These are phyloP conservation scores for Caenorhabditis wallacei DNA, from an alignment of 2,888 invertebrate species.

Conservation along the genomic window DNA sequence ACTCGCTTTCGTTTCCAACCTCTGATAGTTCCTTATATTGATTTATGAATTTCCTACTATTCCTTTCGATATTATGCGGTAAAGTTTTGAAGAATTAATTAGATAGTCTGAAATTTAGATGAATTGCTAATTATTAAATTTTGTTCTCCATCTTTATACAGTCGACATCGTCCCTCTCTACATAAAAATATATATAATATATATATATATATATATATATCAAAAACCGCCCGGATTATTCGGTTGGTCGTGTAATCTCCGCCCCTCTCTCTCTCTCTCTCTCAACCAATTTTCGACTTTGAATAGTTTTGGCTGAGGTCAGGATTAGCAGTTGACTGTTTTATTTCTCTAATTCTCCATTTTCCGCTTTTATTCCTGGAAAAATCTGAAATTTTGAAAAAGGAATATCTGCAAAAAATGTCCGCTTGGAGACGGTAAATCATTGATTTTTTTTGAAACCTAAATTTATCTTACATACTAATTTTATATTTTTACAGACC, in stretches of 20 bases:
- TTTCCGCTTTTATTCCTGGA: background rate
- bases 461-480: background rate
- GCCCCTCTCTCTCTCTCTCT: conserved; percentile 15
- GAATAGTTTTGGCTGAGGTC: conserved; percentile 35
- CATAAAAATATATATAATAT: no score
- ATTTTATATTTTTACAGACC: conserved; percentile 39
- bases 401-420: conserved; percentile 4
- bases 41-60: conserved; percentile 36
- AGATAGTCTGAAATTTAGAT: no score
- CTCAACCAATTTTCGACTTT: conserved; percentile 54
- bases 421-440: conserved; percentile 40
- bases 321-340: conserved; percentile 27
- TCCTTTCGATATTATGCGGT: conserved; percentile 28
- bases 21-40: conserved; percentile 18
- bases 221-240: conserved; percentile 41
- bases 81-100: conserved; percentile 7
- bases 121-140: background rate
- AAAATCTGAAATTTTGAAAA: background rate
- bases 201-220: no score
- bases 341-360: conserved; percentile 22
- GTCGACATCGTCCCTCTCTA: no score
- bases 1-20: background rate
- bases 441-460: no score
- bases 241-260: conserved; percentile 43
- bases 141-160: no score